Conservation (phyloP, 2,888 invertebrate species). For the Exephanes ischioxanthus region DNA sequence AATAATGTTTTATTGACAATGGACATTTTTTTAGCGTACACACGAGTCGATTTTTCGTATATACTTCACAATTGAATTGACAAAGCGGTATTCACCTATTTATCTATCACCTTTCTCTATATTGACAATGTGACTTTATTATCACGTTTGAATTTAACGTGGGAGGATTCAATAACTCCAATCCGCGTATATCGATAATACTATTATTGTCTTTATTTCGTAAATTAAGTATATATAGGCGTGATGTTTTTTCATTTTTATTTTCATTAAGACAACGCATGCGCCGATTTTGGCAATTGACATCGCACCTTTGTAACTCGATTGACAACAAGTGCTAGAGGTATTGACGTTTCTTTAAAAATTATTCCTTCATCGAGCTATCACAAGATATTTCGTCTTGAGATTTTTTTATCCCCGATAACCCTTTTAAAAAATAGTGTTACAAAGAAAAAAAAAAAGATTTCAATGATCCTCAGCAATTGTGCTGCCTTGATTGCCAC, state of each 20-base stretch:
- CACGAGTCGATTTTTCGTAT: constrained; percentile 3
- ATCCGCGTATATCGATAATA: constrained; percentile 18
- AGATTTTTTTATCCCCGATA: background rate
- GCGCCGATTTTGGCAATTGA: constrained; percentile 23
- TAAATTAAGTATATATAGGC: background rate
- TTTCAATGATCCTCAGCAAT: background rate
- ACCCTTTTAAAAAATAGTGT: background rate
- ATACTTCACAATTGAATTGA: constrained; percentile 27
- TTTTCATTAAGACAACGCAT: background rate
- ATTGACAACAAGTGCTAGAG: constrained; percentile 17
- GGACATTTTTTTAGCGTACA: constrained; percentile 24
- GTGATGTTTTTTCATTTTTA: constrained; percentile 1
- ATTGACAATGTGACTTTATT: constrained; percentile 17
- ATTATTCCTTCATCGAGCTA: background rate
- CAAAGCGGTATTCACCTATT: background rate
- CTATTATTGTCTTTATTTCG: constrained; percentile 64
- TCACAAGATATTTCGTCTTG: background rate
- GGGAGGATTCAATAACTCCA: constrained; percentile 21
- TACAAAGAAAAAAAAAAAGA: background rate
- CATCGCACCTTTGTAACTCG: constrained; percentile 8
- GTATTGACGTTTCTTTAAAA: background rate
- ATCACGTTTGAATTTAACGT: constrained; percentile 23
- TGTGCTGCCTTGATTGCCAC: background rate
- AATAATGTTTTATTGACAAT: constrained; percentile 47
- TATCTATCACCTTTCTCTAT: constrained; percentile 9